phyloP scores from a whole-genome alignment of 1,140 invertebrate genomes.

The Leptestheria dahalacensis region DNA sequence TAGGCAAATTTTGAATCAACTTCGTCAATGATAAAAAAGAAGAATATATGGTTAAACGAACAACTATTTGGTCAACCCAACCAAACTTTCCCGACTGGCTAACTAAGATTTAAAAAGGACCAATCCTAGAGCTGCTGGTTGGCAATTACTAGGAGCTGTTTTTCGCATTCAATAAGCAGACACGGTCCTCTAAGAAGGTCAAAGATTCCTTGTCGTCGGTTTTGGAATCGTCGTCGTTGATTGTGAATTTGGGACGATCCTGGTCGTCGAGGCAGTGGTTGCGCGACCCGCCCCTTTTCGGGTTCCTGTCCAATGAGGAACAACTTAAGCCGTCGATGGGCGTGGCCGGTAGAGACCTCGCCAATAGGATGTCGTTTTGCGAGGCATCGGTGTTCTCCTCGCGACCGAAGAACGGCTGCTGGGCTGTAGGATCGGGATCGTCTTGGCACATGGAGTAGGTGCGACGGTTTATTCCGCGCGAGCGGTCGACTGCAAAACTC shows the following conservation, averaged over 20 bases:
- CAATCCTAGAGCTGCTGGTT: background rate
- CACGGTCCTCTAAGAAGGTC: background rate
- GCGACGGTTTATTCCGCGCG: background rate
- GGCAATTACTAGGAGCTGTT: background rate
- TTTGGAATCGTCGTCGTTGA: too few species aligned
- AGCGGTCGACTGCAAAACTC: background rate
- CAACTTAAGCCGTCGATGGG: background rate
- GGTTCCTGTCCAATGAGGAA: background rate
- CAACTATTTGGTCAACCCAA: too few species aligned
- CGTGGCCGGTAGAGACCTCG: background rate
- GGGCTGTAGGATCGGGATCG: background rate
- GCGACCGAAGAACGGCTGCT: background rate
- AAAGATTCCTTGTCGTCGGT: background rate
- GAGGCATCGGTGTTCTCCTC: background rate
- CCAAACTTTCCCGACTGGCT: background rate
- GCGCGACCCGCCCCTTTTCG: background rate
- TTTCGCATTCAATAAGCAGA: background rate
- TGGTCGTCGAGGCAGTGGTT: background rate
- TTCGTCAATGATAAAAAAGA: too few species aligned
- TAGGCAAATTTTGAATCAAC: too few species aligned
- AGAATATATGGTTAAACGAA: too few species aligned
- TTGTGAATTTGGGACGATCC: too few species aligned
- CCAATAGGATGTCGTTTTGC: background rate
- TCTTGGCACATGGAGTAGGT: background rate
- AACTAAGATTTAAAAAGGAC: background rate